These are phyloP conservation scores for Pseudoips prasinana DNA, from an alignment of 2,888 invertebrate genomes.

Conservation along the genomic window DNA sequence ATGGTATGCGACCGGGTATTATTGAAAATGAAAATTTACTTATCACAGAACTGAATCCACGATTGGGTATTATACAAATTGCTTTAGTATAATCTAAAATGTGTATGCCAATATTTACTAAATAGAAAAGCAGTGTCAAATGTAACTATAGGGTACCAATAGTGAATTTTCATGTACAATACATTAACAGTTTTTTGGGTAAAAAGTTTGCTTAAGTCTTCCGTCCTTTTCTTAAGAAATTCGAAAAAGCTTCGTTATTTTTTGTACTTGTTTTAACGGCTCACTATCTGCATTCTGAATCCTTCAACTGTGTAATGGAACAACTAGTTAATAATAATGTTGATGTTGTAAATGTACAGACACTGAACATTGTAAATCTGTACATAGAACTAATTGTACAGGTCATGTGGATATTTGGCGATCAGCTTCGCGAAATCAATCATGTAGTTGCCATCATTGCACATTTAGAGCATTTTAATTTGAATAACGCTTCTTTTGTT, in stretches of 20 bases:
- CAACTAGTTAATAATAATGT: slow-evolving; percentile 43
- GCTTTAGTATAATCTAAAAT: slow-evolving; percentile 46
- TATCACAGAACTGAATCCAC: slow-evolving; percentile 48
- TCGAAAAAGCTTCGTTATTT: slow-evolving; percentile 37
- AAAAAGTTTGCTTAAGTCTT: slow-evolving; percentile 72
- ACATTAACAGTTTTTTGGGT: slow-evolving; percentile 48
- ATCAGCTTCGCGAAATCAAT: slow-evolving; percentile 69
- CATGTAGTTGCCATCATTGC: slow-evolving; percentile 59
- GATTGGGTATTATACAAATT: slow-evolving; percentile 48
- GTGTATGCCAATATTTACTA: slow-evolving; percentile 53
- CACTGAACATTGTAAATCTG: slow-evolving; percentile 53
- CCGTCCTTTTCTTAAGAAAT: slow-evolving; percentile 71
- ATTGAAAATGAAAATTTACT: slow-evolving; percentile 27
- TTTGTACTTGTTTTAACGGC: slow-evolving; percentile 32
- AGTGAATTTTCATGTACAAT: slow-evolving; percentile 52
- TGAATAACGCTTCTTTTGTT: slow-evolving; percentile 56
- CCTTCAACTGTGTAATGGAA: slow-evolving; percentile 44
- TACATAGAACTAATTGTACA: slow-evolving; percentile 73
- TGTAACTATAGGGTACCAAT: slow-evolving; percentile 74
- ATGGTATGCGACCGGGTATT: slow-evolving; percentile 42
- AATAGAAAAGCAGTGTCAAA: slow-evolving; percentile 69
- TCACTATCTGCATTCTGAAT: slow-evolving; percentile 33
- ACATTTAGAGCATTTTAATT: slow-evolving; percentile 55
- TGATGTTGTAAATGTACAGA: slow-evolving; percentile 53
- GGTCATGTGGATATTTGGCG: slow-evolving; percentile 83